Evolutionary conservation across 1,140 invertebrate species (phyloP).

Genomic region (Temnothorax nylanderi): DNA sequence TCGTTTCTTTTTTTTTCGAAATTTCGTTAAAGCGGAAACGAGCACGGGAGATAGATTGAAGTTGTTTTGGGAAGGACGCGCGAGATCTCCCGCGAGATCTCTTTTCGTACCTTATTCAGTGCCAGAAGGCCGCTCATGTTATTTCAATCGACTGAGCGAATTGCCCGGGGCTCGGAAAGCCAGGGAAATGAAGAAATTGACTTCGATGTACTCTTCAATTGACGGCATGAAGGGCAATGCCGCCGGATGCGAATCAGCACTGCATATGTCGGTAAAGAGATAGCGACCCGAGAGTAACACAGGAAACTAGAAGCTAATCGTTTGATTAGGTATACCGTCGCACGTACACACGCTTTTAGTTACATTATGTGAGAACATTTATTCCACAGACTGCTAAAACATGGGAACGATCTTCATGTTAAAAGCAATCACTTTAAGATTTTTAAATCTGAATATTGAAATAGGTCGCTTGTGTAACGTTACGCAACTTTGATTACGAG

Average conservation of each 20-base stretch:
- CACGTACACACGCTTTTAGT: not conserved
- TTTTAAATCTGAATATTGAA: not conserved
- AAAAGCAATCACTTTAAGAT: not conserved
- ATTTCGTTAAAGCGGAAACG: conserved; percentile 10
- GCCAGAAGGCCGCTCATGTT: conserved; percentile 34
- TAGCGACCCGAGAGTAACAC: conserved; percentile 7
- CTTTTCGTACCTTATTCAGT: conserved; percentile 12
- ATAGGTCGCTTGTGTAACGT: not conserved
- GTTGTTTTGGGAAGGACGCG: conserved; percentile 21
- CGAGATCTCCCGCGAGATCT: not conserved
- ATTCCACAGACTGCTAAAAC: not conserved
- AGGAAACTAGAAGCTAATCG: conserved; percentile 34
- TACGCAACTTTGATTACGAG: not conserved
- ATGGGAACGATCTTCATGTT: not conserved
- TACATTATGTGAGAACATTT: not conserved
- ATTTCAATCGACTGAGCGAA: conserved; percentile 59
- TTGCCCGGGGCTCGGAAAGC: conserved; percentile 30
- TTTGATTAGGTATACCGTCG: conserved; percentile 1
- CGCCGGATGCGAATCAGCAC: conserved; percentile 1
- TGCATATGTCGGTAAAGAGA: not conserved
- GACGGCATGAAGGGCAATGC: not conserved
- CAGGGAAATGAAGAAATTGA: conserved; percentile 38
- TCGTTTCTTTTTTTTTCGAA: not conserved
- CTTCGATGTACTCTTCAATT: conserved; percentile 40
- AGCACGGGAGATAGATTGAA: not conserved